Evolutionary conservation across 2,888 invertebrate species (phyloP).

Genomic region (Rutpela maculata): DNA sequence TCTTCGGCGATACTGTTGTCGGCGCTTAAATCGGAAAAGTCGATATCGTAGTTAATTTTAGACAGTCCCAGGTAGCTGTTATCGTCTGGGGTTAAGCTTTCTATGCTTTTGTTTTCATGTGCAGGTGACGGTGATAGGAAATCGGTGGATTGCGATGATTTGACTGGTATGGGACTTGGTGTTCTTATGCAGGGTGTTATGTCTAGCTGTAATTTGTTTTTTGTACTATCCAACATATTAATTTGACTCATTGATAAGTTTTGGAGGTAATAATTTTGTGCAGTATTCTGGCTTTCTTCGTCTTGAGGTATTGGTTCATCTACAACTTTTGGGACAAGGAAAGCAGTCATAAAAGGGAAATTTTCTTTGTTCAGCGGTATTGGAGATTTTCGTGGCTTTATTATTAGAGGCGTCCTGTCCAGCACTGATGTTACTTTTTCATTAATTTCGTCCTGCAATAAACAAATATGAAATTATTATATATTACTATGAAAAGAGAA

Average conservation of each 20-base stretch:
- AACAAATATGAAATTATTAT: neutral
- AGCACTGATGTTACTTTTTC: slow-evolving; percentile 84
- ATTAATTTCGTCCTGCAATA: slow-evolving; percentile 81
- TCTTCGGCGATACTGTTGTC: slow-evolving; percentile 83
- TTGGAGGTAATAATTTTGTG: slow-evolving; percentile 66
- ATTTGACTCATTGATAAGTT: slow-evolving; percentile 66
- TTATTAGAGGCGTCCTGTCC: slow-evolving; percentile 83
- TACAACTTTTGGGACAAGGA: slow-evolving; percentile 27
- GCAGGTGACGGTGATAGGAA: slow-evolving; percentile 60
- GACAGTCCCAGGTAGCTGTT: slow-evolving; percentile 79
- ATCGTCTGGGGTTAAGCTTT: slow-evolving; percentile 80
- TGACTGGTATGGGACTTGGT: slow-evolving; percentile 67
- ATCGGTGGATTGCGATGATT: slow-evolving; percentile 75
- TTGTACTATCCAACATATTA: slow-evolving; percentile 59
- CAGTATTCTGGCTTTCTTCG: slow-evolving; percentile 30
- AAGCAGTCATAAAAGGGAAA: neutral
- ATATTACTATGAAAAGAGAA: too few species aligned
- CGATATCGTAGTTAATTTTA: slow-evolving; percentile 86
- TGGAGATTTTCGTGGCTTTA: slow-evolving; percentile 81
- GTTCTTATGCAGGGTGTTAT: slow-evolving; percentile 70
- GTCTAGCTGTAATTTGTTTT: slow-evolving; percentile 66
- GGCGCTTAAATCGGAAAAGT: slow-evolving; percentile 84
- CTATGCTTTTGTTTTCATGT: slow-evolving; percentile 75
- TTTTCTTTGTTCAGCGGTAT: slow-evolving; percentile 73
- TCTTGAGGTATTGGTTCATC: slow-evolving; percentile 32